Base-by-base conservation (phyloP, 2,888 invertebrate genomes). In the Exephanes ischioxanthus region DNA sequence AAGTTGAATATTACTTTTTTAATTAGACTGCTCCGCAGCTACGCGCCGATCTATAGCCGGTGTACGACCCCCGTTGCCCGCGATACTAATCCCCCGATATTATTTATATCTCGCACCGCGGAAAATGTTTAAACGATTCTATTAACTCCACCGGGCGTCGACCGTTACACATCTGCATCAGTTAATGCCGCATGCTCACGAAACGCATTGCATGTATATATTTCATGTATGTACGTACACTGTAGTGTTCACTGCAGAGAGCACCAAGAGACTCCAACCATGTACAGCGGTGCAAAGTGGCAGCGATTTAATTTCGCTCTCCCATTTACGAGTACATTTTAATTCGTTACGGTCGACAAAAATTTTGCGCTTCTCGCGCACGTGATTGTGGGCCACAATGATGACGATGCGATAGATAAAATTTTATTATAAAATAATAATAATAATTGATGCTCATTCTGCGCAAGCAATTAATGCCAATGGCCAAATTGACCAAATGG, bases 1-100 rank as follows among this genome's bases (percentile, higher is more conserved):
- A 83, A 83, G 81, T 76, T 85, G 82, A 82, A 82, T 80, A 81
- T 80, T 80, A 72, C 81, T 75, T 84, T 86, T 86, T 86, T 86
- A 84, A 84, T 86, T 82, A 81, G 71, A 81, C 58, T 41, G 51
- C 48, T 53, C n/a, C 51, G 22, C 30, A 45, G 75, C 45, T 66
- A 9, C 16, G 19, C 16, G 63, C 33, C 58, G 37, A 68, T 48
- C 30, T 55, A 37, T 76, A 14, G 22, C 55, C 48, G n/a, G 41
- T 5, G 51, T 67, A 30, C n/a, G 37, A 30, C 14, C 58, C 26
- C 58, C 22, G 19, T 22, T 58, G 26, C n/a, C 19, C 19, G 61
- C 30, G 19, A 51, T 22, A 53, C 53, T 19, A 72, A 48, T 48
- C 58, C 58, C 22, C 26, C 58, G 66, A 70, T 68, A 78, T 83